Conservation (phyloP, 2,888 invertebrate genomes). For the Lysandra bellargus region DNA sequence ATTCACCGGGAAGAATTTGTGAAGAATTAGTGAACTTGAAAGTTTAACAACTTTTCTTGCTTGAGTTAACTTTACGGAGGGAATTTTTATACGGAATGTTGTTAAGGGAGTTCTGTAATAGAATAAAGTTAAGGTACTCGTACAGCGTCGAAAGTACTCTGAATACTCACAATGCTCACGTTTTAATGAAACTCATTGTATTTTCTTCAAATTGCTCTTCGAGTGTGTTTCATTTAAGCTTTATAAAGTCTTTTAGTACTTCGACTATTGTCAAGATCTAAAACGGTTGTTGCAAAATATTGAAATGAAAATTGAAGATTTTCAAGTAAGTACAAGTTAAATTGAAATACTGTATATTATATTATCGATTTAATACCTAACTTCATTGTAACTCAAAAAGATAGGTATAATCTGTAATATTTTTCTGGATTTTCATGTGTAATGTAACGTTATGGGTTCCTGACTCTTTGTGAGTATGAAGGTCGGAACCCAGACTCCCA, state of each 20-base stretch:
- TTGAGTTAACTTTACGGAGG: constrained; percentile 18
- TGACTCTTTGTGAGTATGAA: not conserved
- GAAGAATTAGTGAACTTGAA: not conserved
- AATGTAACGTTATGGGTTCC: not conserved
- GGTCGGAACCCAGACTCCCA: not conserved
- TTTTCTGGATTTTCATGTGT: too few relatives aligned
- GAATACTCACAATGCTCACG: not conserved
- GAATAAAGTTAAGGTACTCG: constrained; percentile 8
- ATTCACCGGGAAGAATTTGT: constrained; percentile 7
- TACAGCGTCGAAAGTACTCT: not conserved
- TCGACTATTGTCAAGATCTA: not conserved
- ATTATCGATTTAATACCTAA: too few relatives aligned
- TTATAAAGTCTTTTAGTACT: not conserved
- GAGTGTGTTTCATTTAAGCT: not conserved
- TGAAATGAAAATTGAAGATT: too few relatives aligned
- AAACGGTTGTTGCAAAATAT: not conserved
- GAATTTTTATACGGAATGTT: constrained; percentile 14
- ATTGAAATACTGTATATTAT: too few relatives aligned
- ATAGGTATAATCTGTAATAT: too few relatives aligned
- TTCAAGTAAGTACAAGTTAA: too few relatives aligned
- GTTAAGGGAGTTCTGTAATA: constrained; percentile 13
- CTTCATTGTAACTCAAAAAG: too few relatives aligned
- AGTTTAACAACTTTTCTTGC: constrained; percentile 12
- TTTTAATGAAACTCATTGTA: constrained; percentile 2
- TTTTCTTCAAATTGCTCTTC: not conserved